phyloP scores from a whole-genome alignment of 2,113 vertebrate genomes.

The Lota lota region DNA sequence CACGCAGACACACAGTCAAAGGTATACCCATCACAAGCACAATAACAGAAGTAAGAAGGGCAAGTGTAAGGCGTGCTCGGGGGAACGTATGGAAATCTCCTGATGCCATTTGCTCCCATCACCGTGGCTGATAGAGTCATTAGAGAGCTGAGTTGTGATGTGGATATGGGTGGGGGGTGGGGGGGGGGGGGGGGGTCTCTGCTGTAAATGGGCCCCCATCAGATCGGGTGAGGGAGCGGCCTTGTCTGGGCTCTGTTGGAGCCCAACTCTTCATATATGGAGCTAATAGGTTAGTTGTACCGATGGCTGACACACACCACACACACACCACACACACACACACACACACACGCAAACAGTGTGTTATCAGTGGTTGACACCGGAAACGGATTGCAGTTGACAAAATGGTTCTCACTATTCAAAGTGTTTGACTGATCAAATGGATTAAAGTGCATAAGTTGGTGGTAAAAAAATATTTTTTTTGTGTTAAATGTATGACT shows the following conservation, averaged over 20 bases:
- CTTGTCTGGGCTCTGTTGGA: slow-evolving; percentile 37
- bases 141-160: slow-evolving; percentile 39
- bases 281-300: slow-evolving; percentile 60
- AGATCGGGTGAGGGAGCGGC: slow-evolving; percentile 47
- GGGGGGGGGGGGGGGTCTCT: slow-evolving; percentile 45
- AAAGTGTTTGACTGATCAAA: slow-evolving; percentile 45
- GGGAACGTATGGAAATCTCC: slow-evolving; percentile 56
- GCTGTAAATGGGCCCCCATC: slow-evolving; percentile 55
- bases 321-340: no score
- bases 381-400: slow-evolving; percentile 42
- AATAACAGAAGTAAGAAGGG: slow-evolving; percentile 46
- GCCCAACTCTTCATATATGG: slow-evolving; percentile 43
- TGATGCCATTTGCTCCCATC: slow-evolving; percentile 67
- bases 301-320: slow-evolving; percentile 29
- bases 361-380: slow-evolving; percentile 58
- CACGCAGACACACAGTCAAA: slow-evolving; percentile 23
- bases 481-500: slow-evolving; percentile 37
- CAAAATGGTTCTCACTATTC: slow-evolving; percentile 14
- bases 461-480: slow-evolving; percentile 6
- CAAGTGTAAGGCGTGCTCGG: slow-evolving; percentile 53
- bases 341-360: slow-evolving; percentile 33
- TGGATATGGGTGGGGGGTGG: background rate
- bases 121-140: slow-evolving; percentile 68
- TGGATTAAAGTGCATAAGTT: slow-evolving; percentile 36
- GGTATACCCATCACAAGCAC: slow-evolving; percentile 36